Base-by-base conservation (phyloP, 2,797 vertebrate species). In the Odontamblyopus lacepedii region DNA sequence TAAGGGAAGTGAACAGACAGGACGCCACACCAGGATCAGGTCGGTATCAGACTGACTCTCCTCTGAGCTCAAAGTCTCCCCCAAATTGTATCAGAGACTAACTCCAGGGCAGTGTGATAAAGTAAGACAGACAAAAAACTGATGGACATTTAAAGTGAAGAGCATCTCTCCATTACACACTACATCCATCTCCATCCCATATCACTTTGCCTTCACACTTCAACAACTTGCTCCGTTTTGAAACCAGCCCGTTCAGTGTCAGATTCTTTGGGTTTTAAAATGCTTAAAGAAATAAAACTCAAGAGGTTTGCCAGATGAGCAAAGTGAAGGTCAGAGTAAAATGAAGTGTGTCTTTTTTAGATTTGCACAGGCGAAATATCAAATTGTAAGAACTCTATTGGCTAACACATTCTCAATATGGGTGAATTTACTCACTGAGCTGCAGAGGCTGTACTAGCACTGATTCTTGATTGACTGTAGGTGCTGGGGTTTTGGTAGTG, bases 101-200 rank as follows among this genome's bases (percentile, higher is more conserved):
- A 83, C 72, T 84, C 72, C 19, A 60, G 70, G 80, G 71, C 79
- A 76, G 71, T 29, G 53, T 76, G 67, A 80, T 84, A 74, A 79
- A 87, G 77, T 48, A 88, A 75, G 77, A 79, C 80, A 80, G 76
- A 84, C 76, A 85, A 85, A 23, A 88, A 84, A 79, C 69, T 80
- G 71, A 87, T 69, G 61, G 87, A 82, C 75, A 27, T 63, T 51
- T 64, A 70, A 75, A 85, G 87, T 76, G 76, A 85, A 84, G 82
- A 71, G 70, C 77, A 74, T 85, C 85, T 73, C 78, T 77, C 76
- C 60, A 64, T 69, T 67, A 71, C 72, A 70, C 35, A 13, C 79
- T 82, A 66, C 84, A 90, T 90, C 86, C 79, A 79, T 90, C 86
- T 90, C 83, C 87, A 78, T 87, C 88, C 44, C n/a, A 75, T 81